Evolutionary conservation across 2,113 vertebrate species (phyloP), one percentile per base, ranked within the genome.

Genomic region (Crotalus helleri): DNA sequence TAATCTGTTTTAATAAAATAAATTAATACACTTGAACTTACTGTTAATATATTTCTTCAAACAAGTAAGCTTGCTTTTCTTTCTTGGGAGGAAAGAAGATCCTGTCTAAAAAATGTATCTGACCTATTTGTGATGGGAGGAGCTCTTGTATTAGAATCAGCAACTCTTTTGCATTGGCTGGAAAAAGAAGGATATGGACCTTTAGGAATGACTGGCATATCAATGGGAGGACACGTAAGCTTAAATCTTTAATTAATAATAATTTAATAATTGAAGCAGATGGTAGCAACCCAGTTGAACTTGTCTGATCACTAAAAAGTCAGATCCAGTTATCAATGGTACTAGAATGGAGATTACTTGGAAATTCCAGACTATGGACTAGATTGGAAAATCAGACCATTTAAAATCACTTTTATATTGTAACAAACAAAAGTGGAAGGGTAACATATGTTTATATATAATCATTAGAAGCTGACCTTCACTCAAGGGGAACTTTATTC

Each of bases 81-180:
- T 97, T 94, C 95, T 95, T 94, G 96, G 94, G 96, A 97, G 96
- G 95, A 95, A 95, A 99, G 99, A 95, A 97, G 99, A 55, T 99
- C 99, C 95, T 97, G 99, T 97, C 97, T 99, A 94, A 98, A 99
- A 97, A 99, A 99, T 81, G 99, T 99, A 57, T 99, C 99, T 2
- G 99, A 99, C 97, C 98, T 99, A 89, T 99, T 99, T 97, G 99
- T 99, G 96, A 99, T 99, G 99, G 99, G 99, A 94, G 99, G 98
- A 91, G 99, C 99, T 94, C 97, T 99, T 95, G 98, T 99, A 95
- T 97, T 99, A 95, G 99, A 99, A 95, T 99, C 99, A 0, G 98
- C 98, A 2, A 98, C 97, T 89, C 98, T 99, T 87, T 97, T 99
- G 88, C 98, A 98, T 92, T 99, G 99, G 99, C 98, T 99, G 93